Base-by-base conservation (phyloP, 2,888 invertebrate genomes). In the Drosophila dives region DNA sequence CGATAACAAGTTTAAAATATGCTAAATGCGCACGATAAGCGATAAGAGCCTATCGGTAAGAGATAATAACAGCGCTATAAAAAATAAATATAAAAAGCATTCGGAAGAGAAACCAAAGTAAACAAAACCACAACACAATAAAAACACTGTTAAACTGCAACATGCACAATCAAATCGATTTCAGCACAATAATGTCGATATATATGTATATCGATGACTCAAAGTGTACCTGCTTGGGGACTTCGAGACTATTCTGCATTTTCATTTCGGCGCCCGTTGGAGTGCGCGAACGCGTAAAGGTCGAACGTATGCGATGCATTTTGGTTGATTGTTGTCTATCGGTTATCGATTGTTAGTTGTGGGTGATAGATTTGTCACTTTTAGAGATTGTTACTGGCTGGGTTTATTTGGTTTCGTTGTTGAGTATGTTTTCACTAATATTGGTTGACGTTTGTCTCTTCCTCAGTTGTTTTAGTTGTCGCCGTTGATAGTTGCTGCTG, bases 181-280 rank as follows among this genome's bases (percentile, higher is more conserved):
- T 17, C 17, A 48, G 12, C 29, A 29, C 23, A 29, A 40, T 12
- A 15, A 23, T 32, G 33, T 56, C 34, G 60, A 72, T 55, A 15
- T 17, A 15, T 32, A 49, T 64, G 29, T 29, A 29, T 48, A 38
- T 60, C 54, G 48, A 29, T 36, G 17, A 4, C 11, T 34, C 6
- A 32, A n/a, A 15, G 49, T 33, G 4, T 91, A 95, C 95, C 94
- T 97, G 97, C 92, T 97, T 97, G 81, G 98, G 97, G 89, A 97
- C 97, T 93, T 98, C 97, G 89, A 98, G 95, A 93, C 97, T 97
- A 94, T 97, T 97, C 93, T 97, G 97, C 82, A 96, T 96, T 94
- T 97, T 97, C 97, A 97, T 97, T 94, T 97, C 97, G 91, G 96
- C 96, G 83, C 97, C 97, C 77, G 97, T 97, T 77, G 97, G 97